Evolutionary conservation across 2,888 invertebrate species (phyloP).

Genomic region (Octodonta nipae): DNA sequence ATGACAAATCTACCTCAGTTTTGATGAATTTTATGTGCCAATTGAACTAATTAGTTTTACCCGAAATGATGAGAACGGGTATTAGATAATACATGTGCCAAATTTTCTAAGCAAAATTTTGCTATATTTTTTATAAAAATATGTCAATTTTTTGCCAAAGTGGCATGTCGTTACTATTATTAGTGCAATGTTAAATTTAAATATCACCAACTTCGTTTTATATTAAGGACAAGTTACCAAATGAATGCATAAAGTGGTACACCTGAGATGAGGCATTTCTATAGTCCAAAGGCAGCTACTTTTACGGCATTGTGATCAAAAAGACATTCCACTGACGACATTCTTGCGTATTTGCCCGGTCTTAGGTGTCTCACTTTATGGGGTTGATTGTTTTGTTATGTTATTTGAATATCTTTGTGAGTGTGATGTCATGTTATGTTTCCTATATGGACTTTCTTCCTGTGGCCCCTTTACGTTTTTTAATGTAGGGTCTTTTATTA

Average conservation of each 20-base stretch:
- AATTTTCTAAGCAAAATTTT: slow-evolving; percentile 12
- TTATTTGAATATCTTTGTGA: slow-evolving; percentile 14
- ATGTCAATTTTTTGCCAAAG: slow-evolving; percentile 14
- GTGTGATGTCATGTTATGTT: slow-evolving; percentile 16
- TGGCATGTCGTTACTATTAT: slow-evolving; percentile 15
- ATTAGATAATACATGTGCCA: slow-evolving; percentile 16
- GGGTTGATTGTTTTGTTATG: slow-evolving; percentile 14
- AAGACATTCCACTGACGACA: too few species aligned
- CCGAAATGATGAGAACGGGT: slow-evolving; percentile 6
- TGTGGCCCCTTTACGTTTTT: too few species aligned
- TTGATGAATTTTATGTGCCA: slow-evolving; percentile 25
- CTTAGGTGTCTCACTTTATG: slow-evolving; percentile 7
- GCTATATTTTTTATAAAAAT: slow-evolving; percentile 16
- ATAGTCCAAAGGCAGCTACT: too few species aligned
- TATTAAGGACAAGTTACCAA: slow-evolving; percentile 15
- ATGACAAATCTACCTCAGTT: slow-evolving; percentile 38
- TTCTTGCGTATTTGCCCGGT: too few species aligned
- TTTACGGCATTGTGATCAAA: too few species aligned
- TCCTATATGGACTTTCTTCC: too few species aligned
- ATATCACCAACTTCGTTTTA: slow-evolving; percentile 13
- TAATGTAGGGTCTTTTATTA: slow-evolving; percentile 3
- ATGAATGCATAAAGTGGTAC: slow-evolving; percentile 10
- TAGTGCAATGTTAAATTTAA: slow-evolving; percentile 16
- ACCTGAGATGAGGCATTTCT: slow-evolving; percentile 5
- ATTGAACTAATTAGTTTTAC: slow-evolving; percentile 15